Percentiles rank a stretch among this genome's conserved stretches.
phyloP scores from a whole-genome alignment of 2,113 vertebrate genomes.

The Ploceus nigricollis region DNA sequence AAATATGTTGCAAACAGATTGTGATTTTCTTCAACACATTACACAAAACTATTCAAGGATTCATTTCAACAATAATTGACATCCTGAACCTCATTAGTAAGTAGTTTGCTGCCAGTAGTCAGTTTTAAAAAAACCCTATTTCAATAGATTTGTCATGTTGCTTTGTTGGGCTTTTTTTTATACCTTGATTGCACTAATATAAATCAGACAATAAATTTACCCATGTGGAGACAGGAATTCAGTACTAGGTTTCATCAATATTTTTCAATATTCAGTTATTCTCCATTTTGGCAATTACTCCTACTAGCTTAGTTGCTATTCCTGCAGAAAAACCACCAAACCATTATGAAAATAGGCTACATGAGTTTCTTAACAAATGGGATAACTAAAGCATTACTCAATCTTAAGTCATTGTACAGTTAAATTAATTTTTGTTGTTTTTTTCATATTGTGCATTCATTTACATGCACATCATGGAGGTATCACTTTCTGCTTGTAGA shows the following conservation, averaged over 20 bases:
- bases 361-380: not conserved
- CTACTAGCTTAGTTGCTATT: not conserved
- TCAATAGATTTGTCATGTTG: not conserved
- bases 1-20: not conserved
- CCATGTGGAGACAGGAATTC: not conserved
- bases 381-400: not conserved
- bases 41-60: slow-evolving; percentile 7
- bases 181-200: not conserved
- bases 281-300: not conserved
- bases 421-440: not conserved
- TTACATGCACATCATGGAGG: not conserved
- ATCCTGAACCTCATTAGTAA: not conserved
- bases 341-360: not conserved
- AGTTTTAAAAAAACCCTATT: slow-evolving; percentile 14
- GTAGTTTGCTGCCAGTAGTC: not conserved
- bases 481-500: not conserved
- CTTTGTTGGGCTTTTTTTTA: not conserved
- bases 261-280: not conserved
- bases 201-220: not conserved
- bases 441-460: not conserved
- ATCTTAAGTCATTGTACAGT: not conserved
- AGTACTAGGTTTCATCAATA: not conserved
- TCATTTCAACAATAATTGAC: slow-evolving; percentile 3
- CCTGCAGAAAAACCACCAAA: not conserved
- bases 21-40: not conserved